phyloP scores from a whole-genome alignment of 2,888 invertebrate genomes.

The Callyntrura sp. region DNA sequence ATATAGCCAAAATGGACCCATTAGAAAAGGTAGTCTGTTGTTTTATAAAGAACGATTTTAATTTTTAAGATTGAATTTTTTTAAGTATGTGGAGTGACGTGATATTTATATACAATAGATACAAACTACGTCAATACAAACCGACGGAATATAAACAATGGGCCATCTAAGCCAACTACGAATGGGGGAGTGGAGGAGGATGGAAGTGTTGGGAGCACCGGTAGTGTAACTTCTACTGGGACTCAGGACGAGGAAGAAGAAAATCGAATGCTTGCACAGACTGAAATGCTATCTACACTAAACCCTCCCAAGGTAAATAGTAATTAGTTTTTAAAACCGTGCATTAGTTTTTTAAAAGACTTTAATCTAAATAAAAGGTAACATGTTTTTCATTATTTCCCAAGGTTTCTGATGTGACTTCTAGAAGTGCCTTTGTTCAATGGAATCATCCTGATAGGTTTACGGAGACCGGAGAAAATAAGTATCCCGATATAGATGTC shows the following conservation, averaged over 20 bases:
- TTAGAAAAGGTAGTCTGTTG: constrained; percentile 87
- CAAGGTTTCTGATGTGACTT: constrained; percentile 93
- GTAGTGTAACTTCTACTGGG: constrained; percentile 85
- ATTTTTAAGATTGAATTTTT: too few relatives aligned
- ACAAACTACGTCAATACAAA: constrained; percentile 76
- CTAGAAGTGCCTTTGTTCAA: constrained; percentile 93
- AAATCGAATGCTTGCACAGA: constrained; percentile 87
- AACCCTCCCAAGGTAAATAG: constrained; percentile 91
- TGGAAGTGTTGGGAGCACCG: constrained; percentile 89
- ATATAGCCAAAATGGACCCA: constrained; percentile 81
- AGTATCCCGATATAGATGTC: constrained; percentile 87
- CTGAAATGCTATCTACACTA: constrained; percentile 91
- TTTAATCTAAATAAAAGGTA: too few relatives aligned
- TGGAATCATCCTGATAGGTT: constrained; percentile 90
- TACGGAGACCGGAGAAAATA: constrained; percentile 87
- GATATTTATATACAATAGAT: constrained; percentile 54
- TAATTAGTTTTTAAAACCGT: too few relatives aligned
- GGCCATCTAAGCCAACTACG: constrained; percentile 85
- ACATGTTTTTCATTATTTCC: too few relatives aligned
- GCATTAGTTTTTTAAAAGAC: constrained; percentile 78
- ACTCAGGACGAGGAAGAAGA: constrained; percentile 90
- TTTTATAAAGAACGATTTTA: too few relatives aligned
- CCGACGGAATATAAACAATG: constrained; percentile 82
- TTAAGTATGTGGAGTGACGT: too few relatives aligned
- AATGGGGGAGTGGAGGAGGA: constrained; percentile 85